Evolutionary conservation across 2,113 vertebrate species (phyloP).

Genomic region (Stegastes partitus): DNA sequence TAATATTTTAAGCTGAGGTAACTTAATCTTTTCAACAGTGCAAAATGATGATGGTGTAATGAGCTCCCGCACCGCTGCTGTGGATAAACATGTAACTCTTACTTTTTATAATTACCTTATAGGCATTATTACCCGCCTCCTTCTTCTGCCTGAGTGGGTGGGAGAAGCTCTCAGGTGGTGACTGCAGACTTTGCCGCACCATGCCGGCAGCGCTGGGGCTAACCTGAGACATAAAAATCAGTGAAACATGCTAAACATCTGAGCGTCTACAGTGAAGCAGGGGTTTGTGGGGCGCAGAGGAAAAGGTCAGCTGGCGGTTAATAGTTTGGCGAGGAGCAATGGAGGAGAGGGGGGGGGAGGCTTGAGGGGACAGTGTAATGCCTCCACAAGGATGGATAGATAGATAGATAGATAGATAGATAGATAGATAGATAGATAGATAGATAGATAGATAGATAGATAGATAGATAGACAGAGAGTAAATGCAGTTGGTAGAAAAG

Average conservation of each 20-base stretch:
- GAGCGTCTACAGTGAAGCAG: slow-evolving; percentile 31
- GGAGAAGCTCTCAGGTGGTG: slow-evolving; percentile 42
- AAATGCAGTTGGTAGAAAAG: slow-evolving; percentile 23
- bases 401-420: slow-evolving; percentile 20
- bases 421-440: slow-evolving; percentile 44
- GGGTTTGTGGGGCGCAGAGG: slow-evolving; percentile 50
- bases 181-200: slow-evolving; percentile 8
- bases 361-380: slow-evolving; percentile 36
- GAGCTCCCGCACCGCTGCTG: slow-evolving; percentile 23
- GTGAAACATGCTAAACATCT: slow-evolving; percentile 54
- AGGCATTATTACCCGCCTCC: slow-evolving; percentile 21
- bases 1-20: slow-evolving; percentile 32
- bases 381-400: slow-evolving; percentile 1
- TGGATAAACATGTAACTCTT: slow-evolving; percentile 45
- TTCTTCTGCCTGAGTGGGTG: slow-evolving; percentile 51
- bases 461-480: slow-evolving; percentile 19
- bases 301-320: slow-evolving; percentile 66
- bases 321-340: slow-evolving; percentile 23
- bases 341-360: slow-evolving; percentile 17
- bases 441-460: slow-evolving; percentile 40
- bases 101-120: slow-evolving; percentile 44
- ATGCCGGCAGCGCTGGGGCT: slow-evolving; percentile 8
- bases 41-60: slow-evolving; percentile 45
- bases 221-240: slow-evolving; percentile 27
- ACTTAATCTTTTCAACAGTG: slow-evolving; percentile 28